Percentiles rank a stretch among this genome's conserved stretches.
phyloP scores from a whole-genome alignment of 1,140 invertebrate genomes.

The Drosophila ogumai region DNA sequence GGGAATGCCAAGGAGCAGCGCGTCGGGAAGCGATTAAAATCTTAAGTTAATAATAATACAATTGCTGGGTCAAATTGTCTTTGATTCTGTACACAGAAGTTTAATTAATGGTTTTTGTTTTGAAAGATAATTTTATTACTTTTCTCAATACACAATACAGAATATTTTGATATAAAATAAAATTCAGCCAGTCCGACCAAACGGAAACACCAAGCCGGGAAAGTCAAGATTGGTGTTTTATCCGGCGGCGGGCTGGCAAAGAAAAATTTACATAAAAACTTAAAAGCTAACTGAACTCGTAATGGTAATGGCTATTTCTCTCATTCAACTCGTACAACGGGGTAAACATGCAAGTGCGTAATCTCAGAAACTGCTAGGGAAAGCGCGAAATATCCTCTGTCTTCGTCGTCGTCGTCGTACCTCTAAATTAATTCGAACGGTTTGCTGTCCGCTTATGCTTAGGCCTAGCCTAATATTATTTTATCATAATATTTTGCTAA shows the following conservation, averaged over 20 bases:
- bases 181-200: conserved; percentile 13
- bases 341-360: conserved; percentile 56
- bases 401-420: conserved; percentile 14
- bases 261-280: conserved; percentile 52
- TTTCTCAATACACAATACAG: conserved; percentile 52
- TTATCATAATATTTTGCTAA: conserved; percentile 81
- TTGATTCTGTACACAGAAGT: neutral
- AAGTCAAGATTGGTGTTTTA: neutral
- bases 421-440: conserved; percentile 38
- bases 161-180: conserved; percentile 54
- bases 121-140: conserved; percentile 53
- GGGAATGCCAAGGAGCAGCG: neutral
- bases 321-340: conserved; percentile 42
- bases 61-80: neutral
- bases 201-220: conserved; percentile 1
- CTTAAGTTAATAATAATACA: conserved; percentile 44
- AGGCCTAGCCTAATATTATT: conserved; percentile 73
- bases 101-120: conserved; percentile 12
- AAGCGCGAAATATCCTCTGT: conserved; percentile 29
- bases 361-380: conserved; percentile 67
- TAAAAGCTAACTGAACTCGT: conserved; percentile 46
- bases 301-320: conserved; percentile 53
- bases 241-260: conserved; percentile 9
- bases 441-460: conserved; percentile 22
- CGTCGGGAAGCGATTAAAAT: conserved; percentile 30